Evolutionary conservation across 2,888 invertebrate species (phyloP), one percentile per base, ranked within the genome.

Genomic region (Rhimphoctona megacephalus): DNA sequence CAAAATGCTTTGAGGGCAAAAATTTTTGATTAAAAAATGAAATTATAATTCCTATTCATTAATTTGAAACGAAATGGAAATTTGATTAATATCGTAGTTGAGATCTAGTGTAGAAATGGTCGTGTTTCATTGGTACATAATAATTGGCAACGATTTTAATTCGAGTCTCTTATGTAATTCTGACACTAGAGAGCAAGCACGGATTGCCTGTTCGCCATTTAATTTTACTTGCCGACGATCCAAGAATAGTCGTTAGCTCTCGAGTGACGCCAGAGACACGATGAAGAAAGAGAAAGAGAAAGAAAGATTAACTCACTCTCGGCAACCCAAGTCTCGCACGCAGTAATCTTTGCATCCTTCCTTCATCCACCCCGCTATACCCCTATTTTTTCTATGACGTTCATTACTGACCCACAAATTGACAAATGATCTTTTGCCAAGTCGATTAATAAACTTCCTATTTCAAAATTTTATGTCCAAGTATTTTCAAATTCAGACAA

Each of bases 81-180:
- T 52, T 52, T 22, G 52, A 52, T 52, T 52, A n/a, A 52, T n/a
- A n/a, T 22, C n/a, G 52, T 52, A n/a, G n/a, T 6, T 25, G 11
- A 4, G 57, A 57, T 57, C 25, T 14, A 25, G 25, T 57, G 25
- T 57, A n/a, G 54, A 22, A 54, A 57, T 57, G 5, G 14, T 9
- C 6, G 30, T 61, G 14, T 61, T 9, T 61, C 57, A 7, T 30
- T 61, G 61, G 57, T 52, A 93, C 93, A 93, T 93, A 92, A 92
- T 91, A 92, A 93, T 92, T 92, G 92, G 92, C 92, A 91, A 88
- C 46, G 81, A 83, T 86, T 86, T 78, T 69, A 30, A 39, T 69
- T 64, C 78, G 77, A 70, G 85, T 81, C 88, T 87, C 89, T 94
- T 94, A 94, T 90, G 92, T 94, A 94, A 94, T 88, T 67, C 67